These are phyloP conservation scores for Apotomis capreana DNA, from an alignment of 2,888 invertebrate genomes.

Conservation along the genomic window DNA sequence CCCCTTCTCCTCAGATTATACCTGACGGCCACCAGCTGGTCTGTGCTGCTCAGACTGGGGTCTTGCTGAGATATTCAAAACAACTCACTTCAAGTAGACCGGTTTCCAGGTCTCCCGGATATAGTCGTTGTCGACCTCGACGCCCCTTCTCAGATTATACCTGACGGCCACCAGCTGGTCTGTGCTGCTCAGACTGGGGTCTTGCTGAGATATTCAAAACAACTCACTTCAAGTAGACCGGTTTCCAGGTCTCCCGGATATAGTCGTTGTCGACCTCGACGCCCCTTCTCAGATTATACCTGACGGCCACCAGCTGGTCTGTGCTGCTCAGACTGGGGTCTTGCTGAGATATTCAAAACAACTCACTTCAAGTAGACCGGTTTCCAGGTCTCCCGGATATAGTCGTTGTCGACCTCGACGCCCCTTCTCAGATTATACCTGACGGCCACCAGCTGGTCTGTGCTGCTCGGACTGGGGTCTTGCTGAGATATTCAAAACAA, in stretches of 20 bases:
- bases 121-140: conserved; percentile 94
- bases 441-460: too few species aligned
- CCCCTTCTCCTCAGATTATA: conserved; percentile 92
- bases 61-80: too few species aligned
- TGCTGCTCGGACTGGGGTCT: too few species aligned
- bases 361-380: too few species aligned
- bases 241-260: conserved; percentile 94
- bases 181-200: conserved; percentile 74
- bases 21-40: conserved; percentile 92
- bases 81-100: conserved; percentile 88
- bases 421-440: too few species aligned
- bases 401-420: too few species aligned
- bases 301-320: too few species aligned
- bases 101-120: conserved; percentile 95
- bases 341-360: too few species aligned
- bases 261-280: conserved; percentile 94
- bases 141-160: conserved; percentile 92
- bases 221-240: conserved; percentile 89
- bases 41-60: conserved; percentile 79
- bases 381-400: too few species aligned
- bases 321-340: too few species aligned
- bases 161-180: conserved; percentile 93
- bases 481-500: too few species aligned
- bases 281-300: conserved; percentile 89
- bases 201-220: neutral